Evolutionary conservation across 1,140 invertebrate genomes (phyloP), one percentile per base, ranked within the genome.

Genomic region (roundworm (Caenorhabditis elegans)): DNA sequence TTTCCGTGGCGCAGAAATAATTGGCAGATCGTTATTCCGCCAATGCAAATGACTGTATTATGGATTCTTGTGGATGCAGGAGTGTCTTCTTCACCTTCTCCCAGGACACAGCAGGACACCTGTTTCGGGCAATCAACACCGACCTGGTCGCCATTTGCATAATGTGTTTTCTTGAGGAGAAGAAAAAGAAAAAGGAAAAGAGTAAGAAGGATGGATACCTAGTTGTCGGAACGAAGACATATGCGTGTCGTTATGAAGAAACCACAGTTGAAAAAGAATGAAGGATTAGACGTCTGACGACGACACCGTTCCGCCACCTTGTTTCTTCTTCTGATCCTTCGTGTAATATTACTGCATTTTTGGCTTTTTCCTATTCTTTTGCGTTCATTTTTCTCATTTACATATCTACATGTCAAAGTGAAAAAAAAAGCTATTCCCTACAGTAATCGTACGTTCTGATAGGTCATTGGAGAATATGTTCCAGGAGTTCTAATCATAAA

Each of bases 61-160:
- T n/a, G n/a, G 60, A 34, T 39, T 70, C 5, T 43, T 43, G 39
- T 15, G 39, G 39, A 15, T n/a, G 39, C 39, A 43, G 39, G 6
- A 43, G 39, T 43, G 39, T 43, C 39, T 43, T 43, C 39, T 43
- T 43, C 43, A 22, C 13, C n/a, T 70, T 17, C 60, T 36, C 60
- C 34, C 60, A 43, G 34, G n/a, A 70, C 60, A 39, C 60, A 70
- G 60, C 60, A 70, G 60, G 60, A 70, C 60, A 70, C 60, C 60
- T 70, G 60, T 70, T 70, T 70, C 60, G 60, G 60, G 60, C 60
- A 70, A 70, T 70, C 60, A 70, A 70, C 60, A 70, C 60, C 60
- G 60, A 70, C 60, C 60, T 39, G 60, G 60, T 70, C 60, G 60
- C 34, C 60, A 70, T 70, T 70, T 70, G 60, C 60, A 70, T 70